phyloP scores from a whole-genome alignment of 2,113 vertebrate genomes.

The Blennius ocellaris region DNA sequence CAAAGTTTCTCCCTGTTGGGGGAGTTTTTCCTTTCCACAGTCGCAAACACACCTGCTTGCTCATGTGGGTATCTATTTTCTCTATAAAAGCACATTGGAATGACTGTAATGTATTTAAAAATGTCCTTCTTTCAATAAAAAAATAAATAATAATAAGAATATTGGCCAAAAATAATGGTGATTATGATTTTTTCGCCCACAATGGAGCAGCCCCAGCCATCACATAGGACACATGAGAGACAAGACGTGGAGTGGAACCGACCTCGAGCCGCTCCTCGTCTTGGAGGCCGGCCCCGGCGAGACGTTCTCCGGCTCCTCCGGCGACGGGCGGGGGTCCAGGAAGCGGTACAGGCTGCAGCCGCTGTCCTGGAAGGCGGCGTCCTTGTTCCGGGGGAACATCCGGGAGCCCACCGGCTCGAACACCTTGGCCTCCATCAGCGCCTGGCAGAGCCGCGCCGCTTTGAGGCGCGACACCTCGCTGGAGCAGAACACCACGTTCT shows the following conservation, averaged over 20 bases:
- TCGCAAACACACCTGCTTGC: too few relatives aligned
- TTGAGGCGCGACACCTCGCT: constrained; percentile 87
- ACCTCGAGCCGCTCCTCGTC: constrained; percentile 78
- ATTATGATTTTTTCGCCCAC: too few relatives aligned
- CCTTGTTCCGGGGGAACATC: constrained; percentile 86
- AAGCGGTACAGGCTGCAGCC: constrained; percentile 87
- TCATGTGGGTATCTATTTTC: too few relatives aligned
- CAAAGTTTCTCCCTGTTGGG: too few relatives aligned
- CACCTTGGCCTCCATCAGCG: constrained; percentile 89
- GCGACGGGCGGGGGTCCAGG: constrained; percentile 58
- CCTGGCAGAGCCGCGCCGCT: constrained; percentile 87
- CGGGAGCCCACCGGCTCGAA: constrained; percentile 86
- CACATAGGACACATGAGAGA: background rate
- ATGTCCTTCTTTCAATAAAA: too few relatives aligned
- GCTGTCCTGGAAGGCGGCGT: constrained; percentile 86
- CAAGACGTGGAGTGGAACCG: constrained; percentile 7
- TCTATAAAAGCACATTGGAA: too few relatives aligned
- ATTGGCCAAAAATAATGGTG: too few relatives aligned
- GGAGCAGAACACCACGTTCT: constrained; percentile 86
- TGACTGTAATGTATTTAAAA: too few relatives aligned
- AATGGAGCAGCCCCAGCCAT: too few relatives aligned
- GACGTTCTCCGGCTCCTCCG: constrained; percentile 53
- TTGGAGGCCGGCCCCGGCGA: constrained; percentile 63
- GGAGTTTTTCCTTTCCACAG: too few relatives aligned
- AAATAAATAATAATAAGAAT: too few relatives aligned